Conservation (phyloP, 2,797 vertebrate genomes). For the Eulemur rubriventer region DNA sequence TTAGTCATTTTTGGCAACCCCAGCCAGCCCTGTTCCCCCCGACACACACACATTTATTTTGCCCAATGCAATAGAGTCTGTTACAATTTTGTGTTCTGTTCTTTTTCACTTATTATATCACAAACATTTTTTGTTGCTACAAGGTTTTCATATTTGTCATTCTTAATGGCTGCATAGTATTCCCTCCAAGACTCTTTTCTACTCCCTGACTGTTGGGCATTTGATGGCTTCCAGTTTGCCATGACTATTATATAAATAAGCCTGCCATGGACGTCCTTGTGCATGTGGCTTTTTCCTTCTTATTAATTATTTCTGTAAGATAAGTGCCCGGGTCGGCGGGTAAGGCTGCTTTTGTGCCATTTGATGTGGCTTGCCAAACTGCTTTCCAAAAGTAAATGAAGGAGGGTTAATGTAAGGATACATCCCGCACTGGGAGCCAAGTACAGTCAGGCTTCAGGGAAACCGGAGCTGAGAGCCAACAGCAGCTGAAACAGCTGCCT, state of each 20-base stretch:
- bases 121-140: background rate
- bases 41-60: background rate
- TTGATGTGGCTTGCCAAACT: slow-evolving; percentile 70
- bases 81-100: background rate
- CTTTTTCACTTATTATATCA: background rate
- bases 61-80: background rate
- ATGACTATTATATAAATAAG: slow-evolving; percentile 37
- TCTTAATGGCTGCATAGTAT: slow-evolving; percentile 76
- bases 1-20: slow-evolving; percentile 14
- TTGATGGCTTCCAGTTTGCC: slow-evolving; percentile 10
- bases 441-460: slow-evolving; percentile 52
- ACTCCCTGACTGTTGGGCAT: background rate
- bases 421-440: slow-evolving; percentile 22
- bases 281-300: slow-evolving; percentile 64
- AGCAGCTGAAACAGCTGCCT: background rate
- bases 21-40: background rate
- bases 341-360: slow-evolving; percentile 39
- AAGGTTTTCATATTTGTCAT: background rate
- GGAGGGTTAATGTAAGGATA: slow-evolving; percentile 46
- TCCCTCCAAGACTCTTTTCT: slow-evolving; percentile 30
- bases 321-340: slow-evolving; percentile 49
- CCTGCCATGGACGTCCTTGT: background rate
- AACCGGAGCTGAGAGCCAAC: background rate
- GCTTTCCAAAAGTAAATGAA: slow-evolving; percentile 64
- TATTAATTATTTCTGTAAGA: slow-evolving; percentile 71